Conservation (phyloP, 2,888 invertebrate genomes). For the Drosophila ustulata region DNA sequence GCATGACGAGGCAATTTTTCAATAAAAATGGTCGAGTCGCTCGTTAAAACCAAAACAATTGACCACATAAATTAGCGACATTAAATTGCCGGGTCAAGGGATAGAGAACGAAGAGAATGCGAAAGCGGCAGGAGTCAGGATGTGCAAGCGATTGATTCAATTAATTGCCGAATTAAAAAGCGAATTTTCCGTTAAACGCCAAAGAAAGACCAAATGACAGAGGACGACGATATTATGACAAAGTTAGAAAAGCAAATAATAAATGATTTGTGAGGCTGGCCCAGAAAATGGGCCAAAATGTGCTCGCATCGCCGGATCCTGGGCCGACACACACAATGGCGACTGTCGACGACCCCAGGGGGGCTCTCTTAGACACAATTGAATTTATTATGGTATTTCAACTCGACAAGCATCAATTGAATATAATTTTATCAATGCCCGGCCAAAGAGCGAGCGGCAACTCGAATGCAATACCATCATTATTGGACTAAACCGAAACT, state of each 20-base stretch:
- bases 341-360: conserved; percentile 44
- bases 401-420: conserved; percentile 78
- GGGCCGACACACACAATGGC: conserved; percentile 60
- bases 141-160: conserved; percentile 77
- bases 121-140: conserved; percentile 61
- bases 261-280: conserved; percentile 63
- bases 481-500: conserved; percentile 77
- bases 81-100: conserved; percentile 56
- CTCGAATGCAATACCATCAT: conserved; percentile 73
- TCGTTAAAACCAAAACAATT: conserved; percentile 79
- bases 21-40: conserved; percentile 55
- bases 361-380: conserved; percentile 72
- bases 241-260: conserved; percentile 76
- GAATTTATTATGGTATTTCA: conserved; percentile 81
- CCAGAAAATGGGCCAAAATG: conserved; percentile 33
- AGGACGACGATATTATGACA: conserved; percentile 65
- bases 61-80: conserved; percentile 78
- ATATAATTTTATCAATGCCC: conserved; percentile 70
- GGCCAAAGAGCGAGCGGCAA: conserved; percentile 33
- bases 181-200: conserved; percentile 46
- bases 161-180: conserved; percentile 78
- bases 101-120: conserved; percentile 25
- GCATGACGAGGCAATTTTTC: conserved; percentile 56
- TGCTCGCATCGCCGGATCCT: conserved; percentile 42
- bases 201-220: conserved; percentile 35